Evolutionary conservation across 2,888 invertebrate species (phyloP).

Genomic region (Ommatoiulus sabulosus): DNA sequence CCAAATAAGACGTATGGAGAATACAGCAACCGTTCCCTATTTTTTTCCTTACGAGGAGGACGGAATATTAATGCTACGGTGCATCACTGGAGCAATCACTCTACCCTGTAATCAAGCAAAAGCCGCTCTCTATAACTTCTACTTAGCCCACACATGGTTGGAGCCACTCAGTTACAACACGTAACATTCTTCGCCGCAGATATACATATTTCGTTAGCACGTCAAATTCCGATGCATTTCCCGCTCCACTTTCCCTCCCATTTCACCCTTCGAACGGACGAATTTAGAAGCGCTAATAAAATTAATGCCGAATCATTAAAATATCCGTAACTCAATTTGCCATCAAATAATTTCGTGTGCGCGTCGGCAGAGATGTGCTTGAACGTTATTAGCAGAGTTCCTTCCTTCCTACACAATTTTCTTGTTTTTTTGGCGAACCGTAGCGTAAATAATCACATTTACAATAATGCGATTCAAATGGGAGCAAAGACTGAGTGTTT

Average conservation of each 20-base stretch:
- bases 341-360: not conserved
- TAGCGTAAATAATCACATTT: constrained; percentile 1
- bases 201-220: not conserved
- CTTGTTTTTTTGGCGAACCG: not conserved
- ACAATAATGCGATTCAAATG: not conserved
- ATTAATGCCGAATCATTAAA: not conserved
- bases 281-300: not conserved
- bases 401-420: not conserved
- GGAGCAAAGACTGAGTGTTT: not conserved
- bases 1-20: not conserved
- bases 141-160: not conserved
- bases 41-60: not conserved
- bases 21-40: not conserved
- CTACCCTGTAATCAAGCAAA: not conserved
- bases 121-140: not conserved
- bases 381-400: not conserved
- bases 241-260: not conserved
- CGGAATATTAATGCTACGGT: not conserved
- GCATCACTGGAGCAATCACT: not conserved
- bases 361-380: not conserved
- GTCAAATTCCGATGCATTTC: not conserved
- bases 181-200: not conserved
- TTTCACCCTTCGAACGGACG: not conserved
- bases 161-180: not conserved
- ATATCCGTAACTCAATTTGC: not conserved